Conservation (phyloP, 2,797 vertebrate species). For the Morelia viridis region DNA sequence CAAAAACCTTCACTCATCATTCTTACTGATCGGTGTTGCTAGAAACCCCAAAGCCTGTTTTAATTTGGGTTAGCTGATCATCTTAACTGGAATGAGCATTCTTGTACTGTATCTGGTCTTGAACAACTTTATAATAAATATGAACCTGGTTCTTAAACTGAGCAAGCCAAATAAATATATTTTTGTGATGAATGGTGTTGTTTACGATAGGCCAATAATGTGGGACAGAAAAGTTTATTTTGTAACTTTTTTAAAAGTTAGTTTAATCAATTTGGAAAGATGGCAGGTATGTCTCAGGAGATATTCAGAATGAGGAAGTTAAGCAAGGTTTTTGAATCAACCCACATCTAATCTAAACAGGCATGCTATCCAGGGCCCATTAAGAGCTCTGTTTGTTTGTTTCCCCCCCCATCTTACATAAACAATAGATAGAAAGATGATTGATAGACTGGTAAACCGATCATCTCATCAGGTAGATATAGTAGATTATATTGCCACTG, state of each 20-base stretch:
- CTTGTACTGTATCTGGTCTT: not conserved
- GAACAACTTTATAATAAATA: not conserved
- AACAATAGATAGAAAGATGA: not conserved
- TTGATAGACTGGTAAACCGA: not conserved
- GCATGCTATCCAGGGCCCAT: not conserved
- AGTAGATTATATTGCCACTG: not conserved
- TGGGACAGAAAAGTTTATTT: not conserved
- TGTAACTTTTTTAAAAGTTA: not conserved
- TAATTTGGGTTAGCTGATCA: not conserved
- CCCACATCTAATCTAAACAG: not conserved
- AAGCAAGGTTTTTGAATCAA: not conserved
- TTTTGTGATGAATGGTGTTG: not conserved
- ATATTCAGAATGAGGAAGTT: not conserved
- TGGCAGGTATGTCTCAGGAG: not conserved
- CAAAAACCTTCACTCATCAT: not conserved
- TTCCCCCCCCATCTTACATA: not conserved
- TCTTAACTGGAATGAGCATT: not conserved
- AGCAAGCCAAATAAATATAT: not conserved
- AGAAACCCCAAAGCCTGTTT: not conserved
- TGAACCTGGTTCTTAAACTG: not conserved
- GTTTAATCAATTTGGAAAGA: not conserved
- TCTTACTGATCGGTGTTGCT: not conserved
- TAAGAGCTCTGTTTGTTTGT: not conserved
- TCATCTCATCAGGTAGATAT: not conserved
- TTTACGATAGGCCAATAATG: not conserved